Conservation (phyloP, 2,113 vertebrate species). For the Machaerirhynchus nigripectus region DNA sequence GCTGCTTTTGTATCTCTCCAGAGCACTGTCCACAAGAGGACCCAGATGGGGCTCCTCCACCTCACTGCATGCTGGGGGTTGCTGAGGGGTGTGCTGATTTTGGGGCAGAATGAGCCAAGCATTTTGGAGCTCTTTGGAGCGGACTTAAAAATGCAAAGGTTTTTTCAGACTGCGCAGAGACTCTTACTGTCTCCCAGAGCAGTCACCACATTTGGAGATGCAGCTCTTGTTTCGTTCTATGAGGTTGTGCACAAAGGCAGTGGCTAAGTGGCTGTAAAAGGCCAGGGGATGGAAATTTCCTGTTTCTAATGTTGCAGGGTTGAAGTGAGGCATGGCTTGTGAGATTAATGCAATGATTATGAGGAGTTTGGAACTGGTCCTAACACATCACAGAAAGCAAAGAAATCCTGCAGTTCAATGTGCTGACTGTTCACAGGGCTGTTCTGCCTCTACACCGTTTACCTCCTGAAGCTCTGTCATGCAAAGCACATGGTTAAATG, state of each 20-base stretch:
- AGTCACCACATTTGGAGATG: neutral
- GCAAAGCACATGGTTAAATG: neutral
- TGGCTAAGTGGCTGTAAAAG: neutral
- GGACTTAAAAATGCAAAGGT: neutral
- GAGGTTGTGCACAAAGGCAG: neutral
- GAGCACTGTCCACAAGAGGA: neutral
- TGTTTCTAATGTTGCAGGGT: neutral
- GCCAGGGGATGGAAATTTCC: neutral
- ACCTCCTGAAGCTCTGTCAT: neutral
- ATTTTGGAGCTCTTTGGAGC: neutral
- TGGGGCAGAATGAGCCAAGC: accelerated
- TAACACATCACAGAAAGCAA: neutral
- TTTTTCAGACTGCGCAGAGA: neutral
- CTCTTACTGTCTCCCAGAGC: neutral
- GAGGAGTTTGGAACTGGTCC: neutral
- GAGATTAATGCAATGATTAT: neutral
- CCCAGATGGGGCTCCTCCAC: neutral
- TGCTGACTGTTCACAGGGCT: neutral
- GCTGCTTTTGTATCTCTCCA: neutral
- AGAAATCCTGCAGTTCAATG: neutral
- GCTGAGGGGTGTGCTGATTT: neutral
- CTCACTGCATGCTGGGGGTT: neutral
- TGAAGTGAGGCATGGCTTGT: neutral
- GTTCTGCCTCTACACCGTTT: neutral
- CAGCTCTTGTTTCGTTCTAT: neutral